Percentiles rank a stretch among this genome's conserved stretches.
phyloP scores from a whole-genome alignment of 2,888 invertebrate species.

The Coleophora deauratella region DNA sequence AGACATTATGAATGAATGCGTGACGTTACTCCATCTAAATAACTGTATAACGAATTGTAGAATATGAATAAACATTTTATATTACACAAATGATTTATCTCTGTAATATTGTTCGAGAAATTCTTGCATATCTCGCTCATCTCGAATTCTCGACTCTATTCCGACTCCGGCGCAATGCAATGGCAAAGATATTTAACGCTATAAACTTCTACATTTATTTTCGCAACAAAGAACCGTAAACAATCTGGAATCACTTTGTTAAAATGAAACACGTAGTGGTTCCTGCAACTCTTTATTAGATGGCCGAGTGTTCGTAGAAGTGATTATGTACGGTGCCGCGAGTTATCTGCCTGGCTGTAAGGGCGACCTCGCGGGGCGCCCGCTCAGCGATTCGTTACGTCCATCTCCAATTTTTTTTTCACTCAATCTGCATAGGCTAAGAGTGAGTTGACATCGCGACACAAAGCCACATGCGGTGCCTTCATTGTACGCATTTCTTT shows the following conservation, averaged over 20 bases:
- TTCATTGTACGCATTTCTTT: slow-evolving; percentile 66
- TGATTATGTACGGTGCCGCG: slow-evolving; percentile 67
- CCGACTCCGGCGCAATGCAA: too few species aligned
- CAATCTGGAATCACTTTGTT: slow-evolving; percentile 34
- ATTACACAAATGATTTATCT: too few species aligned
- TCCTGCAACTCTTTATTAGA: slow-evolving; percentile 60
- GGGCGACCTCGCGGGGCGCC: slow-evolving; percentile 56
- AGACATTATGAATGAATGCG: too few species aligned
- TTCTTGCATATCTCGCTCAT: too few species aligned
- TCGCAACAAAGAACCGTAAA: slow-evolving; percentile 33
- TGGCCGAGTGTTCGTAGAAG: slow-evolving; percentile 57
- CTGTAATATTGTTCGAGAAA: too few species aligned
- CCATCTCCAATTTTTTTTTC: slow-evolving; percentile 63
- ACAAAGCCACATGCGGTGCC: slow-evolving; percentile 60
- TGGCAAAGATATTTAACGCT: neutral
- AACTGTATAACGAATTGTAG: too few species aligned
- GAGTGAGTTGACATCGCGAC: slow-evolving; percentile 64
- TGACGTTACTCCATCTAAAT: too few species aligned
- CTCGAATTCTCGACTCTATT: too few species aligned
- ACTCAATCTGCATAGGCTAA: slow-evolving; percentile 53
- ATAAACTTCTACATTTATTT: slow-evolving; percentile 16
- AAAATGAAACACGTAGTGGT: slow-evolving; percentile 38
- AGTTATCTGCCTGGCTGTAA: slow-evolving; percentile 50
- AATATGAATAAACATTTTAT: too few species aligned
- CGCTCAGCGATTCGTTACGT: slow-evolving; percentile 66